Percentiles rank a stretch among this genome's conserved stretches.
phyloP scores from a whole-genome alignment of 35 echinoderm and acorn worm genomes.

The Anneissia japonica region DNA sequence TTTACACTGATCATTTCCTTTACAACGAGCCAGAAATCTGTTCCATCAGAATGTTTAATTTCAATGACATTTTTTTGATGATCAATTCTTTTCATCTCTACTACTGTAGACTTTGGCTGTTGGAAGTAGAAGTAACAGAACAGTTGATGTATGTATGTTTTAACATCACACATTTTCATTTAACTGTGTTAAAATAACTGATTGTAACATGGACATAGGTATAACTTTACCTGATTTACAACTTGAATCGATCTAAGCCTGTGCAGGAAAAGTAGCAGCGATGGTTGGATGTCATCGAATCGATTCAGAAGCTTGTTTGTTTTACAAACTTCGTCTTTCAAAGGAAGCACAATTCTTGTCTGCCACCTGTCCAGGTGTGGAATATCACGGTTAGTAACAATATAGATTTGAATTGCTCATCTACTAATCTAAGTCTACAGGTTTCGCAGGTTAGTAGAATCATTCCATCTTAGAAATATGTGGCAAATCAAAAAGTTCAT shows the following conservation, averaged over 20 bases:
- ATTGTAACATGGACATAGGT: too few relatives aligned
- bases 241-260: constrained; percentile 19
- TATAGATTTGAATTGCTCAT: too few relatives aligned
- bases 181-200: too few relatives aligned
- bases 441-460: too few relatives aligned
- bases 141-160: too few relatives aligned
- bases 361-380: constrained; percentile 26
- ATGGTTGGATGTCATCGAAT: constrained; percentile 50
- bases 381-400: too few relatives aligned
- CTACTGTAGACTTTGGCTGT: not conserved
- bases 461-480: too few relatives aligned
- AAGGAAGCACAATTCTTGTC: constrained; percentile 39
- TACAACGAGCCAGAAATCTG: constrained; percentile 41
- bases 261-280: constrained; percentile 39
- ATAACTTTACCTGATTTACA: constrained; percentile 41
- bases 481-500: too few relatives aligned
- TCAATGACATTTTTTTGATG: constrained; percentile 26
- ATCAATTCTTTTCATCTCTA: constrained; percentile 37
- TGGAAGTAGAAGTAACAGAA: too few relatives aligned
- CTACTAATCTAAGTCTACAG: too few relatives aligned
- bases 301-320: constrained; percentile 38
- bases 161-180: too few relatives aligned
- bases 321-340: constrained; percentile 32
- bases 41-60: constrained; percentile 26
- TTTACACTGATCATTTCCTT: constrained; percentile 19